Evolutionary conservation across 2,888 invertebrate species (phyloP), one percentile per base, ranked within the genome.

Genomic region (Drosophila antonietae): DNA sequence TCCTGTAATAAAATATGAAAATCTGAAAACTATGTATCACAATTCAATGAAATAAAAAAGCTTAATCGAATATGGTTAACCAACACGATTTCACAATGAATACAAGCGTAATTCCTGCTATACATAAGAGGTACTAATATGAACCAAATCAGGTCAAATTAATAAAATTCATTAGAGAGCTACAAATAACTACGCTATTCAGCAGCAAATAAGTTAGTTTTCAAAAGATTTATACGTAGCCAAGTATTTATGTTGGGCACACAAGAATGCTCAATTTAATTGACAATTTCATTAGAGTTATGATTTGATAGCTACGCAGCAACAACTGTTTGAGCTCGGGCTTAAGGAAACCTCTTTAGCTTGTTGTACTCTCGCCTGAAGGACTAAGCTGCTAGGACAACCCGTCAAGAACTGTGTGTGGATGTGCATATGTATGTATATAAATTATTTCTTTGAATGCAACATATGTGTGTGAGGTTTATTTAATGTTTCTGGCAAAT

Each of bases 401-500:
- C 18, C 12, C 14, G 49, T 49, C 31, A 49, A 33, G 49, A 12
- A 51, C 12, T 33, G 2, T 51, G 33, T 18, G 1, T 51, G 18
- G 1, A 18, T 33, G 18, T 18, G 15, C 15, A 47, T 2, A 49
- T n/a, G 15, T 2, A 49, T n/a, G 15, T 31, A 31, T 15, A 15
- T 31, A 28, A 28, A 28, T 3, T 4, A 28, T 47, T 28, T 28
- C 5, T n/a, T 28, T 47, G 15, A 15, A 51, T 12, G 33, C 18
- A 51, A 8, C 51, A 51, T 14, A 20, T 51, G 14, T 51, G 23
- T 51, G 33, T 49, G 31, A 31, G 49, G 31, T 31, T 1, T 6
- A 49, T 49, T 49, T 49, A 31, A 7, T 51, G 51, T 35, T 35
- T 35, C 18, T 41, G 37, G 37, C 20, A 37, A 83, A 83, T 75